Evolutionary conservation across 2,113 vertebrate species (phyloP), one percentile per base, ranked within the genome.

Genomic region (Charadrius vociferus): DNA sequence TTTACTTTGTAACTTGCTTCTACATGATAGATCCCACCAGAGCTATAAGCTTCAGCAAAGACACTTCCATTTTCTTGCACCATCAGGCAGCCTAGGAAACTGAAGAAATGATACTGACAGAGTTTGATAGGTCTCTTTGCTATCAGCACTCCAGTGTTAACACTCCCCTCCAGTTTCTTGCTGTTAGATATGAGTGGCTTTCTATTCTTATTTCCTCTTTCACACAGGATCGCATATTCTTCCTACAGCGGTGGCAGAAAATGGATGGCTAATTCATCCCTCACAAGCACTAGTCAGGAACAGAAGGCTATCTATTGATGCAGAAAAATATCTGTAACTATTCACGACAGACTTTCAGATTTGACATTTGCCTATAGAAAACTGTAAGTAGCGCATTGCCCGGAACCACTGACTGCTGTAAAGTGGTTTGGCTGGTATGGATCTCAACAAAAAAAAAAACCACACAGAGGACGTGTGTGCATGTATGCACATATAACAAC

Each of bases 141-240:
- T 83, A 19, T 41, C 59, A 87, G 41, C 39, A 26, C 14, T 71
- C 45, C 10, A 13, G 29, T 9, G n/a, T 66, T 88, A 93, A 84
- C 15, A 2, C 6, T 58, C 11, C 58, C 37, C 24, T 65, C 29
- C n/a, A 20, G 37, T 70, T 86, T 74, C 80, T 91, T 88, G n/a
- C 58, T 86, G 32, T 49, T 83, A 66, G 16, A 39, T 70, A 4
- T 32, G 45, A 88, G 58, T 43, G 13, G 39, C 16, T 95, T 96
- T 83, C 63, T 86, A 29, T 81, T 95, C 85, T 88, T 90, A 62
- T 37, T 92, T 88, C 45, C 14, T 81, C 50, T 70, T 92, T 86
- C 41, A 73, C 67, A 66, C 47, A 62, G 50, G 41, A 78, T 78
- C 86, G 50, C 20, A 21, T 83, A 26, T 47, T 94, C 32, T 81